Evolutionary conservation across 2,113 vertebrate genomes (phyloP), one percentile per base, ranked within the genome.

Genomic region (Zootoca vivipara): DNA sequence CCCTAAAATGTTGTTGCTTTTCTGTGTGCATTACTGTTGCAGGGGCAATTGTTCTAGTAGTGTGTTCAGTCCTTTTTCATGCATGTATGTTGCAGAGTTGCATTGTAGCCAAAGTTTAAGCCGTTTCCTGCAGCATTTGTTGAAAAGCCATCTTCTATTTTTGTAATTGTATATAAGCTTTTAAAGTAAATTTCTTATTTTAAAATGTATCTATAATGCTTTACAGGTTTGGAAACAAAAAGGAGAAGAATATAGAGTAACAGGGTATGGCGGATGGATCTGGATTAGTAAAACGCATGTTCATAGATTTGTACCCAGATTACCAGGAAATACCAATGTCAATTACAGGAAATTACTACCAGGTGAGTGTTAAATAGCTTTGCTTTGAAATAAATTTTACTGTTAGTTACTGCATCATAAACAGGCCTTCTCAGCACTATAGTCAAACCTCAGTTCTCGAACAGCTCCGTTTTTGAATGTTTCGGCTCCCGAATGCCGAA

Each of bases 171-270:
- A 67, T 67, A 33, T 78, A 18, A 69, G 64, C 4, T 18, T 35
- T 83, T 67, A 12, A 24, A 73, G 12, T 58, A 62, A 4, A 52
- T 65, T 40, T 7, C 64, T 78, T 52, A 33, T 72, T 72, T 91
- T 75, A 91, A 85, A 73, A 20, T 52, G 16, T 78, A 79, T 56
- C 0, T 7, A 85, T 90, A 73, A 77, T 85, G 40, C 42, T 94
- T 62, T 18, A 87, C 85, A 99, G 99, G 99, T 99, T 93, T 99
- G 99, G 99, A 99, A 99, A 93, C 99, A 99, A 94, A 99, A 99
- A 95, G 99, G 99, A 88, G 99, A 99, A 89, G 99, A 99, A 92
- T 99, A 99, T 89, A 97, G 99, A 86, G 98, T 99, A 88, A 99
- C 99, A 0, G 99, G 99, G 15, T 99, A 99, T 12, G 99, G 99